phyloP scores from a whole-genome alignment of 23 tunicate genomes.

The Phallusia fumigata region DNA sequence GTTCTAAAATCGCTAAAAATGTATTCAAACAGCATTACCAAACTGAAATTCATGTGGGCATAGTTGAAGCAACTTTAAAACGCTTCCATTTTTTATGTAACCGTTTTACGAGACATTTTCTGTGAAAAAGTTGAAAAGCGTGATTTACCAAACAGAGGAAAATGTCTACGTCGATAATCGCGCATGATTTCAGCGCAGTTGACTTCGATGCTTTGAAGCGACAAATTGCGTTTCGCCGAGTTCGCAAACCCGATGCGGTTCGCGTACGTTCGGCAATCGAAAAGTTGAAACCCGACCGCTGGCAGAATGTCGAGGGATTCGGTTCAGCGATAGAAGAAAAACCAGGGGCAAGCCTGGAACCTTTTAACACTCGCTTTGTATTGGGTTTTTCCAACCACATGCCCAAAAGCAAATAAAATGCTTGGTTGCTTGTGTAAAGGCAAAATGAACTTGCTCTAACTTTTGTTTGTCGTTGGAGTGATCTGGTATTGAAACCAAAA shows the following conservation, averaged over 20 bases:
- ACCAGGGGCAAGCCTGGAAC: background rate
- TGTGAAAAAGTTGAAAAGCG: no score
- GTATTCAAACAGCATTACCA: no score
- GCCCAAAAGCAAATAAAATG: background rate
- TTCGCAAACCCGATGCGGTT: background rate
- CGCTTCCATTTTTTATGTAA: no score
- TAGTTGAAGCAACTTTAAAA: no score
- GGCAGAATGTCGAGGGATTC: background rate
- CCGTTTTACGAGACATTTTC: no score
- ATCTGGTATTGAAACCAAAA: no score
- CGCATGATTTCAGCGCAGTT: no score
- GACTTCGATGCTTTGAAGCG: background rate
- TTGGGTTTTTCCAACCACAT: background rate
- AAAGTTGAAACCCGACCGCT: background rate
- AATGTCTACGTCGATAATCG: no score
- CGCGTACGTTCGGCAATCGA: constrained; percentile 2
- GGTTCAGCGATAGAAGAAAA: background rate
- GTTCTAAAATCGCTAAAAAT: no score
- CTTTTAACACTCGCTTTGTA: background rate
- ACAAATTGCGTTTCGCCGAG: constrained; percentile 1
- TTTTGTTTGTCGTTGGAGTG: no score
- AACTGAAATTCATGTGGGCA: no score
- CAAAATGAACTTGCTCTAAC: background rate
- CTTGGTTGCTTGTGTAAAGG: constrained; percentile 1
- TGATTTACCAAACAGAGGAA: no score